Percentiles rank a stretch among this genome's conserved stretches.
These are phyloP conservation scores for Tyto alba DNA, from an alignment of 2,113 vertebrate genomes.

Conservation along the genomic window DNA sequence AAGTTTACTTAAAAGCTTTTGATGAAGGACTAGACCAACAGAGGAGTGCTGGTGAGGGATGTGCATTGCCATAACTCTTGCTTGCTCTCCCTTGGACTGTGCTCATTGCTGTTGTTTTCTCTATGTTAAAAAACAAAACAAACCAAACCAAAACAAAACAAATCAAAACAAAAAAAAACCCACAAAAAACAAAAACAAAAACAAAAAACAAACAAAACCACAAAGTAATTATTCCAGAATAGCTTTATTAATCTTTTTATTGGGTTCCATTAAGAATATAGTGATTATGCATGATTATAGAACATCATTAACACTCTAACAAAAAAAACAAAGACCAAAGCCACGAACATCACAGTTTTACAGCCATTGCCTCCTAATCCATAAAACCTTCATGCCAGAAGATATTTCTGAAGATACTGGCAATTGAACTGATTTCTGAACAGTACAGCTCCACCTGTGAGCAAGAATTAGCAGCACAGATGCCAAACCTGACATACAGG, in stretches of 20 bases:
- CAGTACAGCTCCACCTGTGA: neutral
- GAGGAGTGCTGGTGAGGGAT: neutral
- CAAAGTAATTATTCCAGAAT: neutral
- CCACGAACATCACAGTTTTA: neutral
- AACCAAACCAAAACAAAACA: no score
- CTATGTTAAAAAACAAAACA: no score
- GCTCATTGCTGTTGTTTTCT: neutral
- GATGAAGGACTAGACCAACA: neutral
- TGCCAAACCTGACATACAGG: neutral
- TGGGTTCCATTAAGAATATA: neutral
- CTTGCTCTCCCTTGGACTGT: neutral
- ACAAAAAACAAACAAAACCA: neutral
- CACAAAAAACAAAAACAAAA: no score
- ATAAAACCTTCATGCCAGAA: neutral
- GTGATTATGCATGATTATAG: neutral
- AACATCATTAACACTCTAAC: neutral
- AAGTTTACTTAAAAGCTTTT: neutral
- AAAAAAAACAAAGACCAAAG: neutral
- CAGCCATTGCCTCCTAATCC: neutral
- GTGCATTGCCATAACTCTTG: neutral
- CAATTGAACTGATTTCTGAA: neutral
- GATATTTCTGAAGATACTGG: neutral
- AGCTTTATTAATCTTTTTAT: neutral
- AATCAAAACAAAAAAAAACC: no score
- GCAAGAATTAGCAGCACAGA: neutral